A percentile compares a stretch with the other conserved stretches of the same genome.
Evolutionary conservation across 2,797 vertebrate genomes (phyloP).

Genomic region (Vultur gryphus): DNA sequence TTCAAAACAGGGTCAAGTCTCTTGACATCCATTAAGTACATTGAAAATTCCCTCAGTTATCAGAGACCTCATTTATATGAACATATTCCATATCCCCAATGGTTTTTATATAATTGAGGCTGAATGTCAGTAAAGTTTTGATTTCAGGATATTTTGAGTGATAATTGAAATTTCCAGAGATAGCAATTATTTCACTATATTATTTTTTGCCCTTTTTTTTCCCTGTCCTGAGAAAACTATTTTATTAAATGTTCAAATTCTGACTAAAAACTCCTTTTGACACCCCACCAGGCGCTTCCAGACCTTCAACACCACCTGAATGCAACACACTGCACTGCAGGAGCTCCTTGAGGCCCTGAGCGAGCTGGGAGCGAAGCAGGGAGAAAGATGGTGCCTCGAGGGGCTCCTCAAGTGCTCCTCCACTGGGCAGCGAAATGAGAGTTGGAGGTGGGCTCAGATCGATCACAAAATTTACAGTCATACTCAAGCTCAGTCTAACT

Average conservation of each 20-base stretch:
- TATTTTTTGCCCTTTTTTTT: neutral
- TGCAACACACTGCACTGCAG: neutral
- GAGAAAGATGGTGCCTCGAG: neutral
- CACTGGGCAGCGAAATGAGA: neutral
- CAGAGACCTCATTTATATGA: conserved; percentile 60
- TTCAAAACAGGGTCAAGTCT: conserved; percentile 65
- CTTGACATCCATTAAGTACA: conserved; percentile 59
- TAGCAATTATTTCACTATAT: conserved; percentile 6
- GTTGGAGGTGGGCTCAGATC: neutral
- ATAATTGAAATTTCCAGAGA: conserved; percentile 58
- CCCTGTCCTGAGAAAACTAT: neutral
- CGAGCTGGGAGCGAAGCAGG: neutral
- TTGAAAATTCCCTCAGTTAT: conserved; percentile 55
- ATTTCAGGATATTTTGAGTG: conserved; percentile 53
- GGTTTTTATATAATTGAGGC: conserved; percentile 53
- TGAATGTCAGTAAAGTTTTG: conserved; percentile 52
- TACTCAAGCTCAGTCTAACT: neutral
- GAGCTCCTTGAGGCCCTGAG: neutral
- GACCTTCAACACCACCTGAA: neutral
- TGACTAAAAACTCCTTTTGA: neutral
- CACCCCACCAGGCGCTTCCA: neutral
- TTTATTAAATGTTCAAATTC: neutral
- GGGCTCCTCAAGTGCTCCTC: neutral
- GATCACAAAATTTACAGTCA: neutral
- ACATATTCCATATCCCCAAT: conserved; percentile 17